Evolutionary conservation across 2,113 vertebrate genomes (phyloP).

Genomic region (Antechinus flavipes): DNA sequence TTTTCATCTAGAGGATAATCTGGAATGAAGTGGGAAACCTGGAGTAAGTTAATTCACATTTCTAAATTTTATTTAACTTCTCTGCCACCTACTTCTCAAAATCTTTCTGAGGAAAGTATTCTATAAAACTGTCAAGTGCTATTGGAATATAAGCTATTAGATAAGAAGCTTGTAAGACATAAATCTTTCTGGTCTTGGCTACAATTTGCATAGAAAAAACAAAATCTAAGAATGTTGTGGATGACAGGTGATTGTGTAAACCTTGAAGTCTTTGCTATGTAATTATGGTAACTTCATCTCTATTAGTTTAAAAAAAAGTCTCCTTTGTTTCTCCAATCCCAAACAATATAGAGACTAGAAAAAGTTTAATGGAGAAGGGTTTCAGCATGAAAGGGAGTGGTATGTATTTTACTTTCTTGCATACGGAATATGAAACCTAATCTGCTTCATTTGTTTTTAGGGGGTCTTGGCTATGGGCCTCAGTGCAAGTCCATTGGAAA

Average conservation of each 20-base stretch:
- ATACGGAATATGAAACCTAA: conserved; percentile 73
- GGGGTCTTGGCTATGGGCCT: conserved; percentile 82
- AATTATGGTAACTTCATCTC: conserved; percentile 1
- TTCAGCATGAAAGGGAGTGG: conserved; percentile 39
- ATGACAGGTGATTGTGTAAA: conserved; percentile 32
- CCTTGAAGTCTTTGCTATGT: not conserved
- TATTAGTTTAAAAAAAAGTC: not conserved
- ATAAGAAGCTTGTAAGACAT: conserved; percentile 38
- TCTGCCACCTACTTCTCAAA: not conserved
- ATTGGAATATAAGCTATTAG: conserved; percentile 19
- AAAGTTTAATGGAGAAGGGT: conserved; percentile 24
- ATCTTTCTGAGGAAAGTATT: not conserved
- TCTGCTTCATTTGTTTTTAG: conserved; percentile 86
- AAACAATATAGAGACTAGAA: not conserved
- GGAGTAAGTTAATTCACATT: not conserved
- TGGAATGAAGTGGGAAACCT: conserved; percentile 24
- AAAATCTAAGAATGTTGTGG: conserved; percentile 13
- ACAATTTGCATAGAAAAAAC: not conserved
- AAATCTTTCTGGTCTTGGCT: conserved; percentile 7
- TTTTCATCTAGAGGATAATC: not conserved
- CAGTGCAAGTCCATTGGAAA: conserved; percentile 87
- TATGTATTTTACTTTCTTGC: conserved; percentile 73
- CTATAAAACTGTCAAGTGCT: not conserved
- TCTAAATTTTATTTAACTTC: not conserved
- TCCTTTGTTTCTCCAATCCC: not conserved